Evolutionary conservation across 2,797 vertebrate species (phyloP).

Genomic region (Microtus obscurus): DNA sequence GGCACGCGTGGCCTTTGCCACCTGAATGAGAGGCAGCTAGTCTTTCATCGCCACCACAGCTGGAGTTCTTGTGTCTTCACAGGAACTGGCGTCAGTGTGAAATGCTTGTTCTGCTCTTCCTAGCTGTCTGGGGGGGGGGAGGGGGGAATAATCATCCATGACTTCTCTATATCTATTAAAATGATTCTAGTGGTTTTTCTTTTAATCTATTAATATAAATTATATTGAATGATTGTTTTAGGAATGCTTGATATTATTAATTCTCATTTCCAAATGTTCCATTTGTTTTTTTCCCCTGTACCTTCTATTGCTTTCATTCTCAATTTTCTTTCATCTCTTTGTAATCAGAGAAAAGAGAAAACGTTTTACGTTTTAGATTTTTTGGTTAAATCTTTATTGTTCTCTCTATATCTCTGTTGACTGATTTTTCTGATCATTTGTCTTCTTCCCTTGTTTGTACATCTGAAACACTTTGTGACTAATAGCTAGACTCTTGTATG

Average conservation of each 20-base stretch:
- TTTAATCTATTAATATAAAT: background rate
- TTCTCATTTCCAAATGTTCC: slow-evolving; percentile 5
- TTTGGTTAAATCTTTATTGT: background rate
- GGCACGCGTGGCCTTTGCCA: background rate
- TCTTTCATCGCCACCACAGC: background rate
- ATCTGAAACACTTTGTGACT: background rate
- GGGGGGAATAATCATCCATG: background rate
- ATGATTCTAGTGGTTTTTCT: background rate
- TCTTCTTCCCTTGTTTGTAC: background rate
- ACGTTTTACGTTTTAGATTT: slow-evolving; percentile 1
- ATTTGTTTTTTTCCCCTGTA: background rate
- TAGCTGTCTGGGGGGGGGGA: background rate
- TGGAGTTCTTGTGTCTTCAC: background rate
- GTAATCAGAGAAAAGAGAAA: background rate
- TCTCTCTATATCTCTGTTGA: background rate
- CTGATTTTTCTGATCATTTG: background rate
- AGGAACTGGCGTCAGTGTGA: background rate
- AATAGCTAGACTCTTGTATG: background rate
- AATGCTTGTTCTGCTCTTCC: background rate
- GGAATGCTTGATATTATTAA: background rate
- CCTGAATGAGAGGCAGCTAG: background rate
- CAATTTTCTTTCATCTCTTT: background rate
- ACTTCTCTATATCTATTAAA: background rate
- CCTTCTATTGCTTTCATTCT: slow-evolving; percentile 32
- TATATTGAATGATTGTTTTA: background rate